A percentile compares a stretch with the other conserved stretches of the same genome.
These are phyloP conservation scores for Xestia c-nigrum DNA, from an alignment of 2,888 invertebrate genomes.

Conservation along the genomic window DNA sequence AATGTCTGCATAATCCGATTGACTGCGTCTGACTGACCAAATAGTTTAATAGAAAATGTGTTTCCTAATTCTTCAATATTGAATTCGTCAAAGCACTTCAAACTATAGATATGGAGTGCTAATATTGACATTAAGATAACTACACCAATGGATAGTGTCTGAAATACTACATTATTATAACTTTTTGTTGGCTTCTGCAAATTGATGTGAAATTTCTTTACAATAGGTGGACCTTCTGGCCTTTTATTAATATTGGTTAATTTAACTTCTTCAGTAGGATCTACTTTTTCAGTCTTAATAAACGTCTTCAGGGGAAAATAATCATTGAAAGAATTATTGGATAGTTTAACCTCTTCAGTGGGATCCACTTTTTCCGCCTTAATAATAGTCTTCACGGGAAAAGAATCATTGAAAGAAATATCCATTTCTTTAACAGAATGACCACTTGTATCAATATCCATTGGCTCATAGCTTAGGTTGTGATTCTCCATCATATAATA, in stretches of 20 bases:
- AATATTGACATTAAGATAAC: conserved; percentile 71
- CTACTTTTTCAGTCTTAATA: conserved; percentile 20
- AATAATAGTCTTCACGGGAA: conserved; percentile 28
- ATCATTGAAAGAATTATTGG: conserved; percentile 69
- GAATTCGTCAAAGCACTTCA: conserved; percentile 77
- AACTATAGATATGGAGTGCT: conserved; percentile 70
- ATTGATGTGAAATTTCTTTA: conserved; percentile 75
- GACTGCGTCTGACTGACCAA: conserved; percentile 81
- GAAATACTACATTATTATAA: conserved; percentile 44
- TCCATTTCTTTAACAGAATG: conserved; percentile 81
- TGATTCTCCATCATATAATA: conserved; percentile 65
- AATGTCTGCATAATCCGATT: conserved; percentile 75
- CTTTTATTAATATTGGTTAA: conserved; percentile 5
- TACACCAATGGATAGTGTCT: conserved; percentile 59
- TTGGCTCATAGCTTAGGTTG: conserved; percentile 81
- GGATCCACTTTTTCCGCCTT: conserved; percentile 19
- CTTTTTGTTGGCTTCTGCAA: conserved; percentile 61
- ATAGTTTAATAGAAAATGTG: conserved; percentile 73
- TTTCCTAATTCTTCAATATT: conserved; percentile 69
- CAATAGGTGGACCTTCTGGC: conserved; percentile 36
- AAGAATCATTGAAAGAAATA: conserved; percentile 73
- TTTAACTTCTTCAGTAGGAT: conserved; percentile 3
- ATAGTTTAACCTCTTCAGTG: conserved; percentile 6
- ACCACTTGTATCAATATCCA: conserved; percentile 85
- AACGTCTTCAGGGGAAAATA: conserved; percentile 36